Conservation (phyloP, 2,797 vertebrate genomes). For the Cottoperca gobio region DNA sequence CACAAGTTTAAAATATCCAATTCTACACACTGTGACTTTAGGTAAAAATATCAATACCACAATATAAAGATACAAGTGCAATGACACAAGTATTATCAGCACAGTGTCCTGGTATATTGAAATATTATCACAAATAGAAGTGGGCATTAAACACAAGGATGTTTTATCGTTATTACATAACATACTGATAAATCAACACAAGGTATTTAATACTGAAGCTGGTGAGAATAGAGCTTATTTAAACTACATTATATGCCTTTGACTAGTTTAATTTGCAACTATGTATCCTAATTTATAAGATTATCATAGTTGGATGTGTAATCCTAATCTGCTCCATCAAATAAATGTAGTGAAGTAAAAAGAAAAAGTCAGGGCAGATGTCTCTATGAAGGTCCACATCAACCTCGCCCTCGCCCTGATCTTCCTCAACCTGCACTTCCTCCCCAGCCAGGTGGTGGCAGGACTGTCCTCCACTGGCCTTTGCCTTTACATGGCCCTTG, state of each 20-base stretch:
- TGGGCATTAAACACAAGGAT: background rate
- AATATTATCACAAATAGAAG: background rate
- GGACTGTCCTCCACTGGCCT: slow-evolving; percentile 3
- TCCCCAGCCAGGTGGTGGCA: slow-evolving; percentile 34
- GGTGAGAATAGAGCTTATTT: background rate
- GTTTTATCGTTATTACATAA: too few species aligned
- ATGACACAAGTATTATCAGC: background rate
- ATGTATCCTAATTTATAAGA: background rate
- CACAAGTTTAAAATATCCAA: background rate
- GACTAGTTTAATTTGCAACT: background rate
- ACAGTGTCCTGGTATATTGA: background rate
- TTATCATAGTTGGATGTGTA: background rate
- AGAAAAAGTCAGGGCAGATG: slow-evolving; percentile 33
- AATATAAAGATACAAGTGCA: too few species aligned
- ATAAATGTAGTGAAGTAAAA: background rate
- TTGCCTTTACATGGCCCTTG: slow-evolving; percentile 62
- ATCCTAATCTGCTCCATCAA: background rate
- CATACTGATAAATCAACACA: too few species aligned
- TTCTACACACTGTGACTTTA: background rate
- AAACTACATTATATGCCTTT: too few species aligned
- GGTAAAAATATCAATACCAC: too few species aligned
- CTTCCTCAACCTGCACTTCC: slow-evolving; percentile 66
- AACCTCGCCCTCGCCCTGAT: slow-evolving; percentile 61
- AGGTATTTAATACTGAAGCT: background rate
- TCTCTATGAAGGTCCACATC: slow-evolving; percentile 68